Evolutionary conservation across 2,888 invertebrate genomes (phyloP).

Genomic region (Xiphydria camelus): DNA sequence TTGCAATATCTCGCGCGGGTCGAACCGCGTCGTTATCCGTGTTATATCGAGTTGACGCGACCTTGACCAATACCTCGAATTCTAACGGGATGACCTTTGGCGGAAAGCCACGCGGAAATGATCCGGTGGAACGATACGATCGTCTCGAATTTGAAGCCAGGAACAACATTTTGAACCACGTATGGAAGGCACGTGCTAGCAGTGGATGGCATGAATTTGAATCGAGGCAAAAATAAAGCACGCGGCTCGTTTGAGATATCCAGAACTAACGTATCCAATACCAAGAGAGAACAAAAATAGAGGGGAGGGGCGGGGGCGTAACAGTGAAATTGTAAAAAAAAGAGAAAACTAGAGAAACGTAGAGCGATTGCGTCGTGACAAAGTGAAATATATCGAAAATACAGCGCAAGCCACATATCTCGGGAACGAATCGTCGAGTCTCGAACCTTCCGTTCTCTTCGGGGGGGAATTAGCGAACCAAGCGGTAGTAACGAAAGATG

Average conservation of each 20-base stretch:
- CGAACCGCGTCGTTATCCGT: too few relatives aligned
- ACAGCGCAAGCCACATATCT: slow-evolving; percentile 53
- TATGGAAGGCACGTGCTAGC: slow-evolving; percentile 26
- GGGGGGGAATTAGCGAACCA: too few relatives aligned
- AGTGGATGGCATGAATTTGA: slow-evolving; percentile 31
- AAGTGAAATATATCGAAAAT: slow-evolving; percentile 34
- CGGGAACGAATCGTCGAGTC: slow-evolving; percentile 23
- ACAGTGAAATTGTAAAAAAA: slow-evolving; percentile 5
- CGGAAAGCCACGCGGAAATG: too few relatives aligned
- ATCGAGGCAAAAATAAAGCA: slow-evolving; percentile 25
- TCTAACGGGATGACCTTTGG: too few relatives aligned
- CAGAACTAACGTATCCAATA: slow-evolving; percentile 30
- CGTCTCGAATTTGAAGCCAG: too few relatives aligned
- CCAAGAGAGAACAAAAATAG: slow-evolving; percentile 23
- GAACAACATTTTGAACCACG: slow-evolving; percentile 7
- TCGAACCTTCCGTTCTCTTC: neutral
- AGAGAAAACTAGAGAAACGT: slow-evolving; percentile 29
- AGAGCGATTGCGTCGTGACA: slow-evolving; percentile 43
- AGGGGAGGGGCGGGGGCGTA: slow-evolving; percentile 18
- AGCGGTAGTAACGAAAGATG: too few relatives aligned
- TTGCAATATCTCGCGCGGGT: too few relatives aligned
- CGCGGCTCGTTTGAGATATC: slow-evolving; percentile 22
- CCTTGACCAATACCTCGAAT: too few relatives aligned
- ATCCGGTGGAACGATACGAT: too few relatives aligned
- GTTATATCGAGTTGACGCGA: too few relatives aligned